These are phyloP conservation scores for Eledona agricola DNA, from an alignment of 2,888 invertebrate genomes.

Conservation along the genomic window DNA sequence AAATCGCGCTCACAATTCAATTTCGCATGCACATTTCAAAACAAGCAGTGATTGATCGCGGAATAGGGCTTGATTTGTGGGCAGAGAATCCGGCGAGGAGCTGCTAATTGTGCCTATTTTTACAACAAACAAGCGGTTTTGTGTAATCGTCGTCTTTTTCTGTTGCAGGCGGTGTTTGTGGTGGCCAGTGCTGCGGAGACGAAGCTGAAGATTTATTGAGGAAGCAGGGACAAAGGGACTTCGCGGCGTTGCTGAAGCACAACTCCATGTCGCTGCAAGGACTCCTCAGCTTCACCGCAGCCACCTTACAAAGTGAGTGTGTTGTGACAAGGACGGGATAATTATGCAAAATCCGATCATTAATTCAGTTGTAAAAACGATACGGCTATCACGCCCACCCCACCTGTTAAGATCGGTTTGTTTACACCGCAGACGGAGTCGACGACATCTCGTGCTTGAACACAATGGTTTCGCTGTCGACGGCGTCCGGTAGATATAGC, in stretches of 20 bases:
- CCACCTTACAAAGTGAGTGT: slow-evolving; percentile 76
- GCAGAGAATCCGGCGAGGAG: not conserved
- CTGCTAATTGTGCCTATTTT: slow-evolving; percentile 7
- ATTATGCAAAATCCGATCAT: slow-evolving; percentile 20
- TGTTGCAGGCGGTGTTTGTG: slow-evolving; percentile 68
- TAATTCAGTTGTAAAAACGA: slow-evolving; percentile 18
- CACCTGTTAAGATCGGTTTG: slow-evolving; percentile 13
- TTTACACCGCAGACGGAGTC: too few species aligned
- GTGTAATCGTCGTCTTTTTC: slow-evolving; percentile 30
- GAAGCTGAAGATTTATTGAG: slow-evolving; percentile 70
- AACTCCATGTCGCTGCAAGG: slow-evolving; percentile 80
- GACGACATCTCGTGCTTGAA: too few species aligned
- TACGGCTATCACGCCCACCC: slow-evolving; percentile 18
- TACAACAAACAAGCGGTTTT: slow-evolving; percentile 5
- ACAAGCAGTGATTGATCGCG: too few species aligned
- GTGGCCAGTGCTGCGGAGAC: slow-evolving; percentile 75
- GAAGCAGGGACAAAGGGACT: slow-evolving; percentile 69
- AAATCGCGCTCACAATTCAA: slow-evolving; percentile 22
- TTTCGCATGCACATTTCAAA: slow-evolving; percentile 25
- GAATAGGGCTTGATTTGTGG: too few species aligned
- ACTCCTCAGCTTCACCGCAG: slow-evolving; percentile 76
- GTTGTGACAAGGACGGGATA: slow-evolving; percentile 13
- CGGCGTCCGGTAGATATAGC: too few species aligned
- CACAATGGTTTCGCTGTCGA: too few species aligned
- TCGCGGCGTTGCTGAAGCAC: slow-evolving; percentile 74